Evolutionary conservation across 1,140 invertebrate species (phyloP), one percentile per base, ranked within the genome.

Genomic region (Pachyrhynchus sulphureomaculatus): DNA sequence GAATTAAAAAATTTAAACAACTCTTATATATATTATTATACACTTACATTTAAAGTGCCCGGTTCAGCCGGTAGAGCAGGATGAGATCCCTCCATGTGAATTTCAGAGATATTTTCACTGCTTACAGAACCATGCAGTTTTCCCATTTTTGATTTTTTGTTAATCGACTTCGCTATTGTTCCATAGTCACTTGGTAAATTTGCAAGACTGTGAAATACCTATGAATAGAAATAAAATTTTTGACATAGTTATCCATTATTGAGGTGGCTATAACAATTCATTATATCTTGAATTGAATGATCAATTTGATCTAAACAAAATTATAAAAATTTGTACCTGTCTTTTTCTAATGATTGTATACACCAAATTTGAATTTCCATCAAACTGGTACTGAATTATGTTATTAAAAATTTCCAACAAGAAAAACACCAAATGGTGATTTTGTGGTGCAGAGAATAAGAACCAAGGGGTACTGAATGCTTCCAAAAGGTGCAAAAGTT

Each of bases 341-440:
- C 97, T 83, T 76, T 99, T 99, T 36, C 96, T 84, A 68, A 99
- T 99, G 62, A 99, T 99, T 4, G 96, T 99, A 78, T 99, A 99
- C 20, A 99, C 93, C 58, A 99, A 81, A 83, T 98, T 99, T 13
- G 95, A 95, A 77, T 99, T 99, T 90, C 96, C 97, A 82, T 99
- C 98, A 81, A 99, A 99, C 77, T 99, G 98, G 77, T 99, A 99
- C 81, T 99, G 97, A 69, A 99, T 99, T 66, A 99, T 98, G 75
- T 99, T 99, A 77, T 99, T 99, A 78, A 99, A 99, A 70, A 99
- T 96, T 83, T 99, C 98, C 24, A 99, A 82, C 18, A 99, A 80
- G 78, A 99, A 99, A 79, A 99, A 99, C 0, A 99, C 93, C 42
- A 99, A 83, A 80, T 99, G 96, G 80, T 99, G 95, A 80, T 99